A percentile compares a stretch with the other conserved stretches of the same genome.
These are phyloP conservation scores for Drosophila colorata DNA, from an alignment of 2,888 invertebrate genomes.

Conservation along the genomic window DNA sequence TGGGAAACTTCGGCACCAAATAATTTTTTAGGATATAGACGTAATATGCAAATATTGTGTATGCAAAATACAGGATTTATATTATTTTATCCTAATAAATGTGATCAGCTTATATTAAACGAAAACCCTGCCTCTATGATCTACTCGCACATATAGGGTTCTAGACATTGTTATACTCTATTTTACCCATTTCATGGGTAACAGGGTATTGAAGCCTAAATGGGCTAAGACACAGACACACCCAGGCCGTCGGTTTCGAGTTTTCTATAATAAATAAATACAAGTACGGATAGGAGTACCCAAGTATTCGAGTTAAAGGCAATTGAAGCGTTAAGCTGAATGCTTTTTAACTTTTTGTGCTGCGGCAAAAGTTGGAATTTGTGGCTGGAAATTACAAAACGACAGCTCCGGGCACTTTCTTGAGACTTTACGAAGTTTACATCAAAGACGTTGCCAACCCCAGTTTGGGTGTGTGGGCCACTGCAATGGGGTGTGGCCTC, in stretches of 20 bases:
- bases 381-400: conserved; percentile 61
- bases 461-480: not conserved
- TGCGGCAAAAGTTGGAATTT: conserved; percentile 31
- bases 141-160: too few relatives aligned
- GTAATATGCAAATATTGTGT: too few relatives aligned
- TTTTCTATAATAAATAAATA: conserved; percentile 8
- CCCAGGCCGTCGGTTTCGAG: not conserved
- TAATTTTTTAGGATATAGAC: too few relatives aligned
- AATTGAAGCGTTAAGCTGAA: conserved; percentile 44
- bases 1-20: too few relatives aligned
- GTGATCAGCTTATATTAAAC: too few relatives aligned
- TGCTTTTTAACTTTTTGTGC: conserved; percentile 23
- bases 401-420: conserved; percentile 57
- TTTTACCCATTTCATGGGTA: not conserved
- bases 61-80: too few relatives aligned
- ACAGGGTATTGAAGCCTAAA: not conserved
- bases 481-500: conserved; percentile 49
- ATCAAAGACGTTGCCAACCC: conserved; percentile 61
- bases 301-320: conserved; percentile 26
- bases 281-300: conserved; percentile 1
- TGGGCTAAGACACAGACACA: conserved; percentile 13
- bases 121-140: too few relatives aligned
- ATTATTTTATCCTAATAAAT: too few relatives aligned
- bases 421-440: conserved; percentile 51
- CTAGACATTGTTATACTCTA: not conserved